Conservation (phyloP, 2,113 vertebrate species). For the Rhynchomys soricoides region DNA sequence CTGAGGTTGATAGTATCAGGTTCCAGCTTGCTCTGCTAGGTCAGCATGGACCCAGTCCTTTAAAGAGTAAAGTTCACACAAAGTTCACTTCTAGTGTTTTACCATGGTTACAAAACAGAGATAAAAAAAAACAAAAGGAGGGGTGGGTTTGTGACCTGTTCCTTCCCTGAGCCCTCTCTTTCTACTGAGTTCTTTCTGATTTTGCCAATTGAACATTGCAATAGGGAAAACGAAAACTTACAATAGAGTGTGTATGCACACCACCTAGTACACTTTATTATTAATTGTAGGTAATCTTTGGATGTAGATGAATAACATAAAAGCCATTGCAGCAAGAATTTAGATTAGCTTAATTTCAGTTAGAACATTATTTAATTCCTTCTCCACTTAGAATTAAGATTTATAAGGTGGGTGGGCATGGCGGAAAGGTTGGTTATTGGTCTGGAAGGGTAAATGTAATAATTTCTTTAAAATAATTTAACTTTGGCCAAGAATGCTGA, state of each 20-base stretch:
- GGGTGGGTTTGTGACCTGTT: constrained; percentile 92
- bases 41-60: constrained; percentile 95
- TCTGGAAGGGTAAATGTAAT: neutral
- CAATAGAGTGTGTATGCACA: constrained; percentile 84
- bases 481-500: constrained; percentile 73
- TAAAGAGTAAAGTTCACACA: constrained; percentile 99
- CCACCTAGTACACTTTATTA: constrained; percentile 87
- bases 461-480: constrained; percentile 74
- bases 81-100: constrained; percentile 99
- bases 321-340: constrained; percentile 84
- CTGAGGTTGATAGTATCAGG: constrained; percentile 95
- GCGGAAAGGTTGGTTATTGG: constrained; percentile 49
- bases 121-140: constrained; percentile 63
- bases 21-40: constrained; percentile 94
- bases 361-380: constrained; percentile 82
- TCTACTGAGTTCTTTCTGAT: constrained; percentile 87
- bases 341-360: constrained; percentile 85
- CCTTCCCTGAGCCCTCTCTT: constrained; percentile 83
- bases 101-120: constrained; percentile 93
- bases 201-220: constrained; percentile 91
- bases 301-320: constrained; percentile 79
- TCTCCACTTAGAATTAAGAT: constrained; percentile 78
- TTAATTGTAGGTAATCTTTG: constrained; percentile 83
- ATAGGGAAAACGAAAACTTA: constrained; percentile 88
- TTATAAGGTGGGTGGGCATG: neutral